Conservation (phyloP, 1,140 invertebrate genomes). For the Drosophila sechellia region DNA sequence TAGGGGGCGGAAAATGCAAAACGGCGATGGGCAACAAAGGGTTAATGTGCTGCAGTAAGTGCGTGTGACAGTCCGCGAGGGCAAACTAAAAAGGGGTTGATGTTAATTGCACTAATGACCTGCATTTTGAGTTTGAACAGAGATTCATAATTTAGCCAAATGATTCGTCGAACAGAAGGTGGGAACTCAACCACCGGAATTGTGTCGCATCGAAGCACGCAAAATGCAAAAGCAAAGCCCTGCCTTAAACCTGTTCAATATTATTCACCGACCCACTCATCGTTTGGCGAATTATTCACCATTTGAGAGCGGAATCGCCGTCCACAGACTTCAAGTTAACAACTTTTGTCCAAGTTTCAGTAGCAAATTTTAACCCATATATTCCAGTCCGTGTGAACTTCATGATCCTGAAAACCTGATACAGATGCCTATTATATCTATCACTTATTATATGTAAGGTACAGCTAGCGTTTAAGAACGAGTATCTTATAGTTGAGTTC, state of each 20-base stretch:
- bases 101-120: conserved; percentile 67
- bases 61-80: conserved; percentile 29
- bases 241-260: conserved; percentile 20
- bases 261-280: conserved; percentile 26
- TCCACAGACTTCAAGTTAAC: background rate
- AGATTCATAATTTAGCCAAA: conserved; percentile 22
- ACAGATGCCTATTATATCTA: no score
- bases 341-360: background rate
- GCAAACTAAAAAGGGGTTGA: background rate
- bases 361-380: background rate
- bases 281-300: background rate
- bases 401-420: no score
- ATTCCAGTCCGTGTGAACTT: no score
- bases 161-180: conserved; percentile 1
- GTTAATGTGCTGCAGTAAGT: conserved; percentile 50
- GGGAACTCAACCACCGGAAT: conserved; percentile 12
- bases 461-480: no score
- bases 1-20: background rate
- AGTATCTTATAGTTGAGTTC: no score
- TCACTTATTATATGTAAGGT: no score
- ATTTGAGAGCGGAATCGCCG: conserved; percentile 1
- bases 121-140: conserved; percentile 62
- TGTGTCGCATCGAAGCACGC: conserved; percentile 15
- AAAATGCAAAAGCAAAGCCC: conserved; percentile 10
- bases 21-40: conserved; percentile 33